Evolutionary conservation across 2,797 vertebrate genomes (phyloP).

Genomic region (Chanos chanos): DNA sequence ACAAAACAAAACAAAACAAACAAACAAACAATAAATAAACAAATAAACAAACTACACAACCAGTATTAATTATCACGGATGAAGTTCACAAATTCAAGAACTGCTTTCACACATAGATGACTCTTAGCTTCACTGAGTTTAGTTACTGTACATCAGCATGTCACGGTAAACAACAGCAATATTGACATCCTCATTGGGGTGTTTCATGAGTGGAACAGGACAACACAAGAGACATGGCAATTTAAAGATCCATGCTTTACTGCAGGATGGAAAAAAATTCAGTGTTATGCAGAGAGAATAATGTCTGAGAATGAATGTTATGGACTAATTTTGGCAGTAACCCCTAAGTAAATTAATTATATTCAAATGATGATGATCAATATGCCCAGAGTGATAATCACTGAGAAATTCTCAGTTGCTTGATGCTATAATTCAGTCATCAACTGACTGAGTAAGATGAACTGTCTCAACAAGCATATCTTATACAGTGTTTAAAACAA

Average conservation of each 20-base stretch:
- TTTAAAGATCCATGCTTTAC: slow-evolving; percentile 36
- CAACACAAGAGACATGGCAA: slow-evolving; percentile 47
- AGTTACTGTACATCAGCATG: slow-evolving; percentile 47
- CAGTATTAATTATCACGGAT: slow-evolving; percentile 53
- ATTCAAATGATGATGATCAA: no score
- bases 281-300: not conserved
- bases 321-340: no score
- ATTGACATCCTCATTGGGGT: slow-evolving; percentile 55
- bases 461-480: no score
- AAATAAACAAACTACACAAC: slow-evolving; percentile 53
- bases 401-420: no score
- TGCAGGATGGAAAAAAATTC: slow-evolving; percentile 10
- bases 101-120: slow-evolving; percentile 35
- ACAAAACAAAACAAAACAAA: slow-evolving; percentile 45
- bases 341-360: no score
- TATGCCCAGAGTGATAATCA: no score
- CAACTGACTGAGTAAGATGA: no score
- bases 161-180: slow-evolving; percentile 53
- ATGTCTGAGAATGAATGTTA: not conserved
- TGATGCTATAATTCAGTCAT: no score
- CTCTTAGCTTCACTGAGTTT: slow-evolving; percentile 53
- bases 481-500: no score
- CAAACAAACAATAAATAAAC: slow-evolving; percentile 52
- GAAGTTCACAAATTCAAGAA: slow-evolving; percentile 47
- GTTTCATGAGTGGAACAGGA: slow-evolving; percentile 49